Conservation (phyloP, 2,113 vertebrate genomes). For the Toxostoma redivivum region DNA sequence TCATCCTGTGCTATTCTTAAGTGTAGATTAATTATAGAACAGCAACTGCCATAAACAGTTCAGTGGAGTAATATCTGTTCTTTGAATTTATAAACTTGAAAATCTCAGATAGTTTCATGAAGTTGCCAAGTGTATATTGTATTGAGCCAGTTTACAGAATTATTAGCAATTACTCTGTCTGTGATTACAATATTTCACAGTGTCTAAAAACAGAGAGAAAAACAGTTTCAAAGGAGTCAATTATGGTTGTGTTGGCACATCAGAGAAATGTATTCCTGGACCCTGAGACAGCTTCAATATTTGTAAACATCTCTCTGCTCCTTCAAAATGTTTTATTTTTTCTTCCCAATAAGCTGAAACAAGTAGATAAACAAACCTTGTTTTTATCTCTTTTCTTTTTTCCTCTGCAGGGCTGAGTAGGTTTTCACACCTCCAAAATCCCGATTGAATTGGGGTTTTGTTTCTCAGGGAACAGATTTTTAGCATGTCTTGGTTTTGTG, state of each 20-base stretch:
- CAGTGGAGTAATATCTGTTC: neutral
- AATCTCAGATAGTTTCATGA: neutral
- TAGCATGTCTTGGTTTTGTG: neutral
- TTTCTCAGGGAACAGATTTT: neutral
- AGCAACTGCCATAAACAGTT: neutral
- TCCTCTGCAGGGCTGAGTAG: neutral
- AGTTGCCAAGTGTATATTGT: neutral
- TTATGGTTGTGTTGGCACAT: neutral
- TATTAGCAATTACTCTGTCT: neutral
- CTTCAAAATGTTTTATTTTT: neutral
- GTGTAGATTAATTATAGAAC: neutral
- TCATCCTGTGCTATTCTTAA: neutral
- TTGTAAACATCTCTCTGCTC: neutral
- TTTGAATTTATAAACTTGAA: neutral
- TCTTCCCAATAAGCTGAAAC: neutral
- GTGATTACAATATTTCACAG: neutral
- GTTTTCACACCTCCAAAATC: neutral
- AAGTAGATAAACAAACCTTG: neutral
- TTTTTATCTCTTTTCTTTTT: neutral
- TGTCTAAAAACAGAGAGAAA: neutral
- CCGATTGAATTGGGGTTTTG: neutral
- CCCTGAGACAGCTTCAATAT: neutral
- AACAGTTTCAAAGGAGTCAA: neutral
- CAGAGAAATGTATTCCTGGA: neutral
- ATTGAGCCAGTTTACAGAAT: neutral